Conservation (phyloP, 2,797 vertebrate genomes). For the Pteropus rufus region DNA sequence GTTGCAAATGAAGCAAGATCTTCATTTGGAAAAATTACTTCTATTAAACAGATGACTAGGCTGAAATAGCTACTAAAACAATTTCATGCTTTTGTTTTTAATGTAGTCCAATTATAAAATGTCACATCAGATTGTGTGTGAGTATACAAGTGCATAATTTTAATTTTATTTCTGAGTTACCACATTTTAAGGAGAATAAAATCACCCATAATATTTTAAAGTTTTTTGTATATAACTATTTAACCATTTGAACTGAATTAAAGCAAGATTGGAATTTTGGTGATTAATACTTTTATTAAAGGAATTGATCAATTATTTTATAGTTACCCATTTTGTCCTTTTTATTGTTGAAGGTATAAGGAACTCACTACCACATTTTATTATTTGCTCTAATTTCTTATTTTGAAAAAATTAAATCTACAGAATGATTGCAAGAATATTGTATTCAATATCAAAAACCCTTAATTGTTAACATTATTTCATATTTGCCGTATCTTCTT, state of each 20-base stretch:
- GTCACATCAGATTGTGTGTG: constrained; percentile 55
- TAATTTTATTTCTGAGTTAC: constrained; percentile 63
- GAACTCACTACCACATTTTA: background rate
- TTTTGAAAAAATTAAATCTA: background rate
- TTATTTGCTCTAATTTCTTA: background rate
- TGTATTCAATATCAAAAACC: background rate
- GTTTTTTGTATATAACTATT: constrained; percentile 21
- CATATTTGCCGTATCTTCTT: background rate
- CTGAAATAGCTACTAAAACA: constrained; percentile 56
- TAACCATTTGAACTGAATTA: constrained; percentile 27
- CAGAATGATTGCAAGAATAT: background rate
- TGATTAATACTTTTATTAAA: constrained; percentile 44
- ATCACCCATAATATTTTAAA: constrained; percentile 36
- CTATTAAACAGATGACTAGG: constrained; percentile 67
- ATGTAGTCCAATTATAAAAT: constrained; percentile 64
- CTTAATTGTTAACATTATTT: background rate
- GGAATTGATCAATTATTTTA: constrained; percentile 6
- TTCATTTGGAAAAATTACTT: constrained; percentile 65
- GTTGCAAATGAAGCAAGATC: constrained; percentile 39
- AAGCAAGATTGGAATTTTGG: constrained; percentile 41
- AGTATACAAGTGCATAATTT: constrained; percentile 49
- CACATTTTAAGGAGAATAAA: constrained; percentile 62
- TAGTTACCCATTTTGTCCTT: constrained; percentile 1
- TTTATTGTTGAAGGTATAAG: background rate
- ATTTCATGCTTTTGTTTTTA: constrained; percentile 70